Evolutionary conservation across 2,888 invertebrate species (phyloP), one percentile per base, ranked within the genome.

Genomic region (Xanthorhoe designata): DNA sequence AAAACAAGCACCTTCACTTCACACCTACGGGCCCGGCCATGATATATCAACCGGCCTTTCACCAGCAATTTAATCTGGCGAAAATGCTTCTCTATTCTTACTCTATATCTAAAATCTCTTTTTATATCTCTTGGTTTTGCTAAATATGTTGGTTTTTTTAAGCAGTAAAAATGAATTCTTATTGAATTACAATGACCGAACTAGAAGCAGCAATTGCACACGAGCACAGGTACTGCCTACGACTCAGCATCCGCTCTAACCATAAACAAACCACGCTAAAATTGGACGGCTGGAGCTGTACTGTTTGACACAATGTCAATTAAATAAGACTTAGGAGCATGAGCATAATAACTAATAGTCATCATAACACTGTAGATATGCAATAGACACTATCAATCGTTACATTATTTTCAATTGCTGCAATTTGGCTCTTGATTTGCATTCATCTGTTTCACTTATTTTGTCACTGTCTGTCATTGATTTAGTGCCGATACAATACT

Each of bases 221-320:
- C 68, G 74, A 72, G 77, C 72, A 75, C 73, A 74, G 76, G 79
- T 80, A 84, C 5, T 6, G 55, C 24, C 38, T 60, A 50, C 17
- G 24, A 52, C 29, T 80, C 84, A 83, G 84, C 90, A 88, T 92
- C 92, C 92, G 91, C 78, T 83, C 83, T 83, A 83, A 77, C 76
- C 77, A 80, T 92, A 92, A 92, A 92, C 92, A 92, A 82, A 60
- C 61, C 65, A 76, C 79, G 84, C 90, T 88, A 87, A 90, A 91
- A 85, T 81, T 84, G 88, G 85, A 81, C 75, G 71, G 74, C 79
- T 81, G 77, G 76, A 79, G 78, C 77, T 73, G 77, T 72, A 69
- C 70, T 82, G 86, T 90, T 89, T 91, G 89, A 91, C 89, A 89
- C 74, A 85, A n/a, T 85, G 89, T 89, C 90, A 70, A 68, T 71